Evolutionary conservation across 1,140 invertebrate genomes (phyloP).

Genomic region (Scylla paramamosain): DNA sequence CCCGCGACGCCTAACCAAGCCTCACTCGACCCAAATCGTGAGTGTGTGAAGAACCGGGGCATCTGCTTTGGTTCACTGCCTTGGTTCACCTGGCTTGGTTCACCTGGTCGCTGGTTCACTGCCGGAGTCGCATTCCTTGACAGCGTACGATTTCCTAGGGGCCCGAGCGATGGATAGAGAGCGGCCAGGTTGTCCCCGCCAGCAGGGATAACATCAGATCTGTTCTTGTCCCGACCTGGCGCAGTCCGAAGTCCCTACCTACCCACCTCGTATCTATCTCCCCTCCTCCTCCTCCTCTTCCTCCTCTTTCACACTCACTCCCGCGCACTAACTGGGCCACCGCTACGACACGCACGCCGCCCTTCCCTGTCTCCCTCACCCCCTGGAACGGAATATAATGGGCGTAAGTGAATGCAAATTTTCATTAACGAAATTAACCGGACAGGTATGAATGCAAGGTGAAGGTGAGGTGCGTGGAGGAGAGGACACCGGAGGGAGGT

Average conservation of each 20-base stretch:
- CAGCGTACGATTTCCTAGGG: conserved; percentile 35
- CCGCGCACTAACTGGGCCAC: background rate
- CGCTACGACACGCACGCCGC: background rate
- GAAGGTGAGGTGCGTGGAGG: background rate
- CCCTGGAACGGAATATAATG: background rate
- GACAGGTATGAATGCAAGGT: conserved; percentile 15
- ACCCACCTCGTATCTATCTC: background rate
- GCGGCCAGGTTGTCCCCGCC: conserved; percentile 51
- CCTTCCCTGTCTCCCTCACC: background rate
- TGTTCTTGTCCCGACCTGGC: conserved; percentile 36
- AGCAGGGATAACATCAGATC: conserved; percentile 68
- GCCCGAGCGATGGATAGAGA: conserved; percentile 29
- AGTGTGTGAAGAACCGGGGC: too few species aligned
- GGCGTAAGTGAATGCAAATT: background rate
- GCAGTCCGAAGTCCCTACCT: background rate
- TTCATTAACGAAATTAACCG: conserved; percentile 28
- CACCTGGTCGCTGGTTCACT: background rate
- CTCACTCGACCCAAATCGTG: too few species aligned
- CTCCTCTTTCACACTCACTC: background rate
- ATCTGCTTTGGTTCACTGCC: background rate
- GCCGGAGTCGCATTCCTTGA: conserved; percentile 57
- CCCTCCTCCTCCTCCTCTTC: background rate
- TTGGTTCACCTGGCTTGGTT: background rate
- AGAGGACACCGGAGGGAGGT: too few species aligned
- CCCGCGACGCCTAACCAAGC: too few species aligned